Evolutionary conservation across 2,797 vertebrate species (phyloP), one percentile per base, ranked within the genome.

Genomic region (Tinamus major): DNA sequence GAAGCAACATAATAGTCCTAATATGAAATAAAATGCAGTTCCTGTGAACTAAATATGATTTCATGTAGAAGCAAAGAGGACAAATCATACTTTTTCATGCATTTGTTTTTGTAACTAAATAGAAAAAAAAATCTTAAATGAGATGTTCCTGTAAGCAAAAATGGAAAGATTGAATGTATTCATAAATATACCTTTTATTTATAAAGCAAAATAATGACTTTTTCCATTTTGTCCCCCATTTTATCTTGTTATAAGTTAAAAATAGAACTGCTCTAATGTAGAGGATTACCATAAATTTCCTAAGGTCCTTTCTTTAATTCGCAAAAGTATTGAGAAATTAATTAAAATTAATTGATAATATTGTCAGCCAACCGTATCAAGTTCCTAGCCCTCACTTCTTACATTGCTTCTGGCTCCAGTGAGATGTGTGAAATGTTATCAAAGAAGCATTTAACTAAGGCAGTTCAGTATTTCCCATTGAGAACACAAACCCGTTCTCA

Each of bases 261-360:
- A 92, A n/a, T 8, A 62, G 3, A 48, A 48, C 23, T 27, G 11
- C 41, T 87, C 26, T 86, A 9, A 7, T 26, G 11, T 76, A 35
- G 65, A 74, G 11, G 61, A 90, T 93, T 85, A 89, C 65, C 27
- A 63, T 49, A 85, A 82, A 90, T 90, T 86, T 94, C 80, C 92
- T 69, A 35, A 87, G 59, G 65, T 85, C 18, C 81, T 91, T 87
- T 89, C 33, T 85, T 39, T 81, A 96, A 44, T 35, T 79, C 4
- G 4, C n/a, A 37, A 62, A 95, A 94, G n/a, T 82, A 87, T 86
- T 35, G 35, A 35, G 35, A 35, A 35, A 35, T 35, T 89, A 72
- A 33, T 71, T 90, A 88, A 42, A 78, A 87, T 87, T 94, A 95
- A 83, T 93, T 94, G 96, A 53, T 69, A 90, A 51, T 39, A 80